Base-by-base conservation (phyloP, 1,140 invertebrate species). In the Watersipora subatra region DNA sequence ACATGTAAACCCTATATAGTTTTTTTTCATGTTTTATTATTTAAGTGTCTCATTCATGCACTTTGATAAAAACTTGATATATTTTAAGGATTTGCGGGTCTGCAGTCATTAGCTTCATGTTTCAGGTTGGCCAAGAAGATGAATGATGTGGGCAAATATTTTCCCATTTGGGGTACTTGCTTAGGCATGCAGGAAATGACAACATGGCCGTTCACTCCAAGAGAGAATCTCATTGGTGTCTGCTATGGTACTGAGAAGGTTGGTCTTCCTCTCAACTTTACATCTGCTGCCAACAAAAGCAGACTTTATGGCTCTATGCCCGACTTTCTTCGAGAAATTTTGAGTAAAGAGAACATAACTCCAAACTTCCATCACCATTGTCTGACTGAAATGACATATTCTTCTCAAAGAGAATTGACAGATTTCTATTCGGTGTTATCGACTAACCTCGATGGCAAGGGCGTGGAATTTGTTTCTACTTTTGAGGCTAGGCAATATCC, bases 351-450 rank as follows among this genome's bases (percentile, higher is more conserved):
- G n/a, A 46, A 46, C n/a, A n/a, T 46, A 46, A 46, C 34, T 46
- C 7, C 34, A 12, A 46, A 59, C 58, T 12, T 12, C 17, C 58
- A 59, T 28, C 7, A 25, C 7, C 7, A 59, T 28, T 59, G 58
- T 28, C 7, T 59, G 7, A 12, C 7, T 22, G 22, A 12, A 22
- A 59, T 74, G 72, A 70, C 64, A 27, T 75, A 68, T 57, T 65
- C 66, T 1, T 26, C 69, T 7, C 68, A 64, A 55, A 28, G 64
- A 58, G 59, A 64, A 56, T 71, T 91, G 20, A 81, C 82, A 2
- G 68, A 85, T 0, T 77, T 84, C 22, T 92, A 88, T 84, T 80
- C 78, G 25, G 80, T 90, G 7, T 77, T 91, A n/a, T 86, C 89
- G 1, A 74, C 85, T 0, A 90, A 89, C 76, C 75, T 82, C 57